Evolutionary conservation across 30 jellyfish, hydroid and myxozoan species (phyloP), one percentile per base, ranked within the genome.

Genomic region (Aurelia aurita complex sp. Pacific): DNA sequence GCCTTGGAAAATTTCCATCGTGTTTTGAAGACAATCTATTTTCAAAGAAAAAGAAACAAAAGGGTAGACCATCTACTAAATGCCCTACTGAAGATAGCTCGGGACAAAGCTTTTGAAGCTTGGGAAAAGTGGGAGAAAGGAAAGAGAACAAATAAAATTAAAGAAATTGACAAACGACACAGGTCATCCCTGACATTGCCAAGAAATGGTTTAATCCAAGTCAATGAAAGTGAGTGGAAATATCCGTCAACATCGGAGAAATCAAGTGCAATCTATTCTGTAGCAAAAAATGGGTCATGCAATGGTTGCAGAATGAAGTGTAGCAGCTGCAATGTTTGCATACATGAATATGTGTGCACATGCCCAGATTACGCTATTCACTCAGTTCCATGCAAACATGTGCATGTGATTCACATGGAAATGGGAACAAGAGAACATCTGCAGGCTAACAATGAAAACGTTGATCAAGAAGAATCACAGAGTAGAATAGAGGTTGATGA

Each of bases 21-120:
- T 14, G 87, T 71, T 1, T 83, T 83, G 67, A 83, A 83, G 69
- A 55, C 87, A 32, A 10, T 42, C 0, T 71, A 83, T 64, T 72
- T 83, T 63, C 62, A 74, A 3, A 53, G 92, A 8, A 83, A 83
- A 61, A 3, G 81, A 59, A 71, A 55, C 92, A 83, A 61, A 64
- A 36, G 82, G 67, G 87, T 74, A 13, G 74, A 74, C 32, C 81
- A 74, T 46, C 77, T 83, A 10, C 73, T 83, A 4, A 50, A 43
- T 52, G 92, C 19, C 29, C 74, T 83, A 2, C 55, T 83, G 13
- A 83, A 71, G 73, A 71, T 59, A 18, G 92, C 92, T 13, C 46
- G 92, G 64, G 92, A 83, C 68, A 82, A 83, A 83, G 92, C 92
- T 1, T 83, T 70, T 64, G 87, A 71, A 43, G 88, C 87, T 5